phyloP scores from a whole-genome alignment of 1,140 invertebrate genomes.

The Diprion similis region DNA sequence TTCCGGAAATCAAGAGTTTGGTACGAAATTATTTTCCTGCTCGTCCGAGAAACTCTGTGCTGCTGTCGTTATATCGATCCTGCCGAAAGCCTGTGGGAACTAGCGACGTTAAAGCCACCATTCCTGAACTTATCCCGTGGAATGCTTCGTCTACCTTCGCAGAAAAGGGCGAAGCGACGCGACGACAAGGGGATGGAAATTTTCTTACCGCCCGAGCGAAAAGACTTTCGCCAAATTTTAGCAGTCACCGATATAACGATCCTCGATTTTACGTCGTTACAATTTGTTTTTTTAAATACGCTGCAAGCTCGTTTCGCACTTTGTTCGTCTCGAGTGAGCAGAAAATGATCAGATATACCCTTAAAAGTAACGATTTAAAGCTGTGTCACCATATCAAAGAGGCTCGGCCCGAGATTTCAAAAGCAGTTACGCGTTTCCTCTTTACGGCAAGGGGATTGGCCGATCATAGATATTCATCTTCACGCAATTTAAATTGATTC shows the following conservation, averaged over 20 bases:
- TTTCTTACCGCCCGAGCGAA: neutral
- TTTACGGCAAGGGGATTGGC: neutral
- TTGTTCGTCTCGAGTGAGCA: neutral
- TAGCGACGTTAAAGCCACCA: neutral
- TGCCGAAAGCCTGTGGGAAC: neutral
- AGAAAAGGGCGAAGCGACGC: no score
- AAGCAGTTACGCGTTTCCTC: no score
- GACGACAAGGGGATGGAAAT: neutral
- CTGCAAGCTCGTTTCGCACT: no score
- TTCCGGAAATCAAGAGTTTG: neutral
- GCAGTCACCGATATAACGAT: neutral
- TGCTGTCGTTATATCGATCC: neutral
- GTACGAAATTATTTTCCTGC: conserved; percentile 5
- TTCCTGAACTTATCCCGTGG: neutral
- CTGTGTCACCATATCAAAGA: neutral
- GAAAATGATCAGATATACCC: neutral
- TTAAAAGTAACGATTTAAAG: conserved; percentile 6
- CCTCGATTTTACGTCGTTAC: no score
- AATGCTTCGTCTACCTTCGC: neutral
- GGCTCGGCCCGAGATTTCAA: conserved; percentile 1
- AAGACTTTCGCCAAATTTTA: neutral
- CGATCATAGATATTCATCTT: neutral
- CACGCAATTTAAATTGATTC: neutral
- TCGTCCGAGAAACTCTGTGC: neutral
- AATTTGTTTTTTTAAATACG: no score